phyloP scores from a whole-genome alignment of 2,797 vertebrate genomes.

The Eutrigla gurnardus region DNA sequence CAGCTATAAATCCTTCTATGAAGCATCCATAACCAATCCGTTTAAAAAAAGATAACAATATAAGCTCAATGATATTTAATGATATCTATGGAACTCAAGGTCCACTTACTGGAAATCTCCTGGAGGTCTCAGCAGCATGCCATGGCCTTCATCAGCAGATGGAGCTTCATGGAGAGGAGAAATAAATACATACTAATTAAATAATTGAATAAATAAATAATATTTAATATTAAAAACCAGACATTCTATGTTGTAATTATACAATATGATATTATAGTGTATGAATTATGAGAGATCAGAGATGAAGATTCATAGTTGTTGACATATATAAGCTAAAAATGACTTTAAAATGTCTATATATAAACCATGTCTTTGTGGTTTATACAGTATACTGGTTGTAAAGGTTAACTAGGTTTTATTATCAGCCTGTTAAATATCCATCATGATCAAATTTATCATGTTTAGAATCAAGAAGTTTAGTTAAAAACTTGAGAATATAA shows the following conservation, averaged over 20 bases:
- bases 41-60: background rate
- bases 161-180: too few relatives aligned
- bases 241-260: too few relatives aligned
- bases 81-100: background rate
- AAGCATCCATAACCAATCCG: background rate
- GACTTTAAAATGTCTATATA: background rate
- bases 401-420: background rate
- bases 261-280: too few relatives aligned
- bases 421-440: background rate
- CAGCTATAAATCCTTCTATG: background rate
- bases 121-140: background rate
- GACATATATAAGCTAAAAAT: background rate
- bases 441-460: background rate
- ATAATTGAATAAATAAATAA: background rate
- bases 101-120: background rate
- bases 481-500: background rate
- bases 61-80: background rate
- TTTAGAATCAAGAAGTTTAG: background rate
- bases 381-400: background rate
- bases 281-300: too few relatives aligned
- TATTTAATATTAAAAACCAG: background rate
- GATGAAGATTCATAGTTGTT: background rate
- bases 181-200: background rate
- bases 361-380: background rate
- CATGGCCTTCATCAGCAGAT: background rate